Conservation (phyloP, 2,797 vertebrate genomes). For the Malurus splendens region DNA sequence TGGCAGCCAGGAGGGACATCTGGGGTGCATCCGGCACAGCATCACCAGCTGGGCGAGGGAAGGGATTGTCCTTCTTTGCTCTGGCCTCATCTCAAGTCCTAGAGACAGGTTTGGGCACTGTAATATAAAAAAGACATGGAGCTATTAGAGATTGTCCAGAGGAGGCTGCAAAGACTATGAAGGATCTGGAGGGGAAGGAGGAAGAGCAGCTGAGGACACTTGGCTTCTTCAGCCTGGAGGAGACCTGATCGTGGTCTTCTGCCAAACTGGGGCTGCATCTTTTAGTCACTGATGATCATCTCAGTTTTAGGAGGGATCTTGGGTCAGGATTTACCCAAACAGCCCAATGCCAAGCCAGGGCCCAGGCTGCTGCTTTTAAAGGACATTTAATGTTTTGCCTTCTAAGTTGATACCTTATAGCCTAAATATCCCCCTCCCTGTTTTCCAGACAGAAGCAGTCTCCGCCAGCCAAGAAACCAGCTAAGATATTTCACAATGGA, state of each 20-base stretch:
- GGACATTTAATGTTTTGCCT: neutral
- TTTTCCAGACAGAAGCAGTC: constrained; percentile 80
- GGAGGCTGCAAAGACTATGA: neutral
- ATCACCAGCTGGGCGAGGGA: neutral
- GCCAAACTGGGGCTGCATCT: neutral
- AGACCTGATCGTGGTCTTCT: neutral
- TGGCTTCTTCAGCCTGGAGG: neutral
- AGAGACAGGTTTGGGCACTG: neutral
- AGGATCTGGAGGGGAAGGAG: neutral
- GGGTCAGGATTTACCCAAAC: neutral
- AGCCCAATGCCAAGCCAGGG: neutral
- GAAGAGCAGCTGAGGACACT: neutral
- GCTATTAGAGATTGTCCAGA: neutral
- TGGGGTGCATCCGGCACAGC: neutral
- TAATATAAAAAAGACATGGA: neutral
- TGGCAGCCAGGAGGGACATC: neutral
- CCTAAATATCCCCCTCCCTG: neutral
- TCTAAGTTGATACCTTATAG: neutral
- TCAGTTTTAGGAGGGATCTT: neutral
- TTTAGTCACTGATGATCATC: rapidly evolving
- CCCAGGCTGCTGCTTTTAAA: neutral
- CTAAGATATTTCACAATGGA: constrained; percentile 84
- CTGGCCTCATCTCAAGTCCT: neutral
- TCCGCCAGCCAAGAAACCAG: constrained; percentile 74
- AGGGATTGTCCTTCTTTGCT: neutral